These are phyloP conservation scores for Meiosimyza decipiens DNA, from an alignment of 2,888 invertebrate genomes.

Conservation along the genomic window DNA sequence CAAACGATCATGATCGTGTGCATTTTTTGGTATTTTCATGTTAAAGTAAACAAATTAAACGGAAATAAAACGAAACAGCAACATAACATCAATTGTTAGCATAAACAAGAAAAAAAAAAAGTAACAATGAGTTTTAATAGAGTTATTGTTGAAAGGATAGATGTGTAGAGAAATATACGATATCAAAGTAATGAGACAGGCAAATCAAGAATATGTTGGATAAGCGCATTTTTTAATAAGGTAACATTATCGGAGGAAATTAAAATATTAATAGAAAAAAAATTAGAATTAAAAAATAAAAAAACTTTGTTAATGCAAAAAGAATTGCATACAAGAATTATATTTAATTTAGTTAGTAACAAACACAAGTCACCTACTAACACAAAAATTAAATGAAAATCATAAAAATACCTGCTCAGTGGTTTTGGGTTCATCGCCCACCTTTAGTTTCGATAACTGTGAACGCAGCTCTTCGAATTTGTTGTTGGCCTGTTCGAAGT, in stretches of 20 bases:
- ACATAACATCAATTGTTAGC: conserved; percentile 3
- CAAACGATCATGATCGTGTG: conserved; percentile 5
- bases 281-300: not conserved
- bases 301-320: conserved; percentile 25
- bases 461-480: conserved; percentile 93
- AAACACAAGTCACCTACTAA: conserved; percentile 32
- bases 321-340: conserved; percentile 33
- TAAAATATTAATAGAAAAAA: conserved; percentile 17
- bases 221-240: not conserved
- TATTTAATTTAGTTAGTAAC: not conserved
- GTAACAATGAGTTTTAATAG: not conserved
- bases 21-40: conserved; percentile 11
- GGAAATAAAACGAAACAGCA: conserved; percentile 36
- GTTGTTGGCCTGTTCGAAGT: conserved; percentile 98
- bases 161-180: not conserved
- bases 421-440: conserved; percentile 70
- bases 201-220: conserved; percentile 20
- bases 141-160: conserved; percentile 3
- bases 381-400: conserved; percentile 40
- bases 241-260: conserved; percentile 7
- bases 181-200: not conserved
- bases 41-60: conserved; percentile 17
- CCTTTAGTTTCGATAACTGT: conserved; percentile 86
- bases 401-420: conserved; percentile 67
- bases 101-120: not conserved